Base-by-base conservation (phyloP, 2,888 invertebrate species). In the Dynastes maya region DNA sequence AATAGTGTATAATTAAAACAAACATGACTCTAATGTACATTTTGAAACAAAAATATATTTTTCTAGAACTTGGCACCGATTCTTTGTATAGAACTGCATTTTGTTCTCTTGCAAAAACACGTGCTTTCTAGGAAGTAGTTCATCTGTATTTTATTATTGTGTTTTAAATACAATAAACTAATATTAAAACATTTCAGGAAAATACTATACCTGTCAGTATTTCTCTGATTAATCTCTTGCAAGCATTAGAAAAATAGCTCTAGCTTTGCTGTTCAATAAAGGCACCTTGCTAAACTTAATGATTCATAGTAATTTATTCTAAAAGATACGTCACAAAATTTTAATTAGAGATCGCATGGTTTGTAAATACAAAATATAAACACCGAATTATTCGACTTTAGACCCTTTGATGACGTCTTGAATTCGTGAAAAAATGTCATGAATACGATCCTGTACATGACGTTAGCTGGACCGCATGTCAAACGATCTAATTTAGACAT, bases 371-470 rank as follows among this genome's bases (percentile, higher is more conserved):
- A 45, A 11, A 45, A 45, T 45, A 45, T 8, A 55, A 22, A 22
- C 16, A 55, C 22, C 2, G 13, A 55, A 55, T 27, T 27, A 27
- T 27, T 11, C n/a, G 11, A 63, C 29, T 63, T 63, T 63, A 63
- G 29, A 63, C 27, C 32, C 9, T 29, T 58, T 22, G 16, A 22
- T 32, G 63, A 32, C 63, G 63, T 1, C 13, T 2, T 1, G 8
- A 63, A 32, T 11, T 63, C 29, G 6, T 2, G 1, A 63, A 63
- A 63, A 32, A 29, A 63, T 63, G 2, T 68, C 11, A 27, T 13
- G 27, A 51, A 68, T 68, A 68, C 68, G n/a, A 51, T 29, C 49
- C 53, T 68, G 68, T 2, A n/a, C 27, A 13, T 72, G 55, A 72
- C 72, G 72, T 72, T 6, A 53, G 11, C 2, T 53, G 29, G 2